phyloP scores from a whole-genome alignment of 1,140 invertebrate species.

The Drosophila kohkoa region DNA sequence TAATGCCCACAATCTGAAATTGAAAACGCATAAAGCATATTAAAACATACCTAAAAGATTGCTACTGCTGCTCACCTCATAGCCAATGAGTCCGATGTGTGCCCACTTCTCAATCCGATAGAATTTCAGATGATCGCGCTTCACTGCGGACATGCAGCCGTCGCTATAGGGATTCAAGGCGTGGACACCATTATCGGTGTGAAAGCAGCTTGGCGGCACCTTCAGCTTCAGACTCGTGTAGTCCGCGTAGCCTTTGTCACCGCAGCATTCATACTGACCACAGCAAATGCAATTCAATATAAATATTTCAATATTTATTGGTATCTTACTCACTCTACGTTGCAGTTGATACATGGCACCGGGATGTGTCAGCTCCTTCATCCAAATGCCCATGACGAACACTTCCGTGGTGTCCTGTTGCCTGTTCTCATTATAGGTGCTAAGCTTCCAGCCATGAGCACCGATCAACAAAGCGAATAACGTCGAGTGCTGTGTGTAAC shows the following conservation, averaged over 20 bases:
- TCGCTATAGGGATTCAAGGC: slow-evolving; percentile 69
- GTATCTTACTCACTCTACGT: slow-evolving; percentile 30
- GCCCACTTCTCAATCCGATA: slow-evolving; percentile 69
- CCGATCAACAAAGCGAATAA: slow-evolving; percentile 60
- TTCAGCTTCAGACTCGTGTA: slow-evolving; percentile 58
- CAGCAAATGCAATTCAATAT: neutral
- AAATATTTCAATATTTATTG: neutral
- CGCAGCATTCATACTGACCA: slow-evolving; percentile 74
- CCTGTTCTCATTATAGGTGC: slow-evolving; percentile 69
- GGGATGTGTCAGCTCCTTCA: slow-evolving; percentile 62
- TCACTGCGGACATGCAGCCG: slow-evolving; percentile 70
- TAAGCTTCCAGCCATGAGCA: slow-evolving; percentile 66
- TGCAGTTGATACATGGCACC: slow-evolving; percentile 73
- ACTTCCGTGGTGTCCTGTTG: slow-evolving; percentile 57
- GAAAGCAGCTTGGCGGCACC: slow-evolving; percentile 71
- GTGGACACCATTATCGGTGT: slow-evolving; percentile 60
- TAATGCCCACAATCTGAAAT: slow-evolving; percentile 69
- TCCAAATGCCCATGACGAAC: slow-evolving; percentile 67
- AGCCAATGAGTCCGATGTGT: slow-evolving; percentile 67
- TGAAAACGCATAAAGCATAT: neutral
- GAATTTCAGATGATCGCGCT: slow-evolving; percentile 58
- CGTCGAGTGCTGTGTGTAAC: slow-evolving; percentile 54
- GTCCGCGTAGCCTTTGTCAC: slow-evolving; percentile 57
- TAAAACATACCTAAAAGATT: neutral
- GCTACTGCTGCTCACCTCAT: slow-evolving; percentile 55